Evolutionary conservation across 1,140 invertebrate species (phyloP).

Genomic region (Drosophila auraria): DNA sequence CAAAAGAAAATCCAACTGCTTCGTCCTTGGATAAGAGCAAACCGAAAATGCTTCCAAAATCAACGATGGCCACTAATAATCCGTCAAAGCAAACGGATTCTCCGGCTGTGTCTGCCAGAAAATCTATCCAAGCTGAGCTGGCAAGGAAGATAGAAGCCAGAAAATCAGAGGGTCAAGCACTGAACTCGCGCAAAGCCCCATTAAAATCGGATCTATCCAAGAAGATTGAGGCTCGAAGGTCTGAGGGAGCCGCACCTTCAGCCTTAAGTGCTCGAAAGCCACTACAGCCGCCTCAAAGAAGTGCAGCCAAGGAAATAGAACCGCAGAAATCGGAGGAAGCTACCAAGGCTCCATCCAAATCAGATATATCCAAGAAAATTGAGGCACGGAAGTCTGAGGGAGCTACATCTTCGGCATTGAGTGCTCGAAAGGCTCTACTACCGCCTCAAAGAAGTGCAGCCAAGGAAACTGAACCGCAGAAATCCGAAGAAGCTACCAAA

Average conservation of each 20-base stretch:
- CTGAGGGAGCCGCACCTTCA: background rate
- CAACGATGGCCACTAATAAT: background rate
- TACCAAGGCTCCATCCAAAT: background rate
- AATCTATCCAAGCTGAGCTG: background rate
- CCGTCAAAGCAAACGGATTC: constrained; percentile 1
- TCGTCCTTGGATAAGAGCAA: background rate
- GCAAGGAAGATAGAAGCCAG: constrained; percentile 7
- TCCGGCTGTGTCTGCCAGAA: background rate
- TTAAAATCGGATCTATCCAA: background rate
- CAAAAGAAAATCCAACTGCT: background rate
- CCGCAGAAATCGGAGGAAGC: background rate
- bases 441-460: background rate
- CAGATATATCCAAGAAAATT: background rate
- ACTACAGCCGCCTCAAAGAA: background rate
- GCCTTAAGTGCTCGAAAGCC: background rate
- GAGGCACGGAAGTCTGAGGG: constrained; percentile 13
- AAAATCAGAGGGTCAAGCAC: background rate
- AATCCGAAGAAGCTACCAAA: background rate
- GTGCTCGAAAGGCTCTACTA: background rate
- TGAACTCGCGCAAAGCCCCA: background rate
- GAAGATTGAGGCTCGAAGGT: constrained; percentile 9
- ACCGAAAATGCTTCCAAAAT: background rate
- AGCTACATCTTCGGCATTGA: background rate
- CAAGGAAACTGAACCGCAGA: background rate
- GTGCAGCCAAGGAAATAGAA: background rate